These are phyloP conservation scores for Litoditis marina DNA, from an alignment of 2,888 invertebrate genomes.

Conservation along the genomic window DNA sequence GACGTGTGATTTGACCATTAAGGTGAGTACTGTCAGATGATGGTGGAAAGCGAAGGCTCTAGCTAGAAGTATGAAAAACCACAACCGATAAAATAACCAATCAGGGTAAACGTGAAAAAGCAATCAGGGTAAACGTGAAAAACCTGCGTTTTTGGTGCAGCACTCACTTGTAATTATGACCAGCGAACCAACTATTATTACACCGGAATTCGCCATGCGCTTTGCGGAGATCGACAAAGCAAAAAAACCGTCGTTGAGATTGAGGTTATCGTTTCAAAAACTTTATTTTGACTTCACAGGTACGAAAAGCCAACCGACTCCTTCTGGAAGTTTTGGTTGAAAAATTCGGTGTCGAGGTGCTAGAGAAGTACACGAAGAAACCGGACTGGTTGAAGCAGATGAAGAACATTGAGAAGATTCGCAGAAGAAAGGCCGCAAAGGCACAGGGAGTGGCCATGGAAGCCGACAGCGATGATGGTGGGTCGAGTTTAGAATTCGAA, in stretches of 20 bases:
- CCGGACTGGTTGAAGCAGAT: slow-evolving; percentile 53
- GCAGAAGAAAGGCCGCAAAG: slow-evolving; percentile 31
- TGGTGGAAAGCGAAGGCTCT: neutral
- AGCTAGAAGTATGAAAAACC: neutral
- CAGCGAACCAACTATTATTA: too few species aligned
- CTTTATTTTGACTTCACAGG: slow-evolving; percentile 15
- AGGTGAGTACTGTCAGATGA: slow-evolving; percentile 24
- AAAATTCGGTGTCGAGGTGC: slow-evolving; percentile 45
- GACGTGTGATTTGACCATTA: slow-evolving; percentile 42
- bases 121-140: too few species aligned
- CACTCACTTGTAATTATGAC: too few species aligned
- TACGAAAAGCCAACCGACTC: slow-evolving; percentile 55
- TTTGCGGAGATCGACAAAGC: too few species aligned
- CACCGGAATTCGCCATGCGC: too few species aligned
- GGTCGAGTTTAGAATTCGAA: neutral
- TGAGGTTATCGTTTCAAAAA: neutral
- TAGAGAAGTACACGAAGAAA: slow-evolving; percentile 41
- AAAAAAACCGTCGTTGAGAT: too few species aligned
- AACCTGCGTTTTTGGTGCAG: too few species aligned
- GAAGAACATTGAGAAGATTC: slow-evolving; percentile 51
- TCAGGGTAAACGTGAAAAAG: too few species aligned
- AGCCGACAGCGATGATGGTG: slow-evolving; percentile 40
- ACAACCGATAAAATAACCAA: too few species aligned
- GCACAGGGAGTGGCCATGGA: slow-evolving; percentile 26
- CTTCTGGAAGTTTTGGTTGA: slow-evolving; percentile 56